Percentiles rank a stretch among this genome's conserved stretches.
phyloP scores from a whole-genome alignment of 1,140 invertebrate genomes.

The Drosophila sp. region DNA sequence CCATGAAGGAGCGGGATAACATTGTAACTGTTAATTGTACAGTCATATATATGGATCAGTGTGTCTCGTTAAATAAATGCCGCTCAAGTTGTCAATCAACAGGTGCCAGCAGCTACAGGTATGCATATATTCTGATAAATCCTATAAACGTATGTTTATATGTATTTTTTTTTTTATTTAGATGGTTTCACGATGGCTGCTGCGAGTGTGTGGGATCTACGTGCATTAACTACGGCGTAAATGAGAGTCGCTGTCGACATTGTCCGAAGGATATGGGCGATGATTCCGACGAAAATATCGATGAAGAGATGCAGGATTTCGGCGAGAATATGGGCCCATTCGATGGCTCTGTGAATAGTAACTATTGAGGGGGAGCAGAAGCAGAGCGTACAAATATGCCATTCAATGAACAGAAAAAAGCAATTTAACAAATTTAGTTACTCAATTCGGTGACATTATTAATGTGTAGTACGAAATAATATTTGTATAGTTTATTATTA shows the following conservation, averaged over 20 bases:
- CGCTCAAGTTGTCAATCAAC: slow-evolving; percentile 71
- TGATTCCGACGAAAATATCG: slow-evolving; percentile 62
- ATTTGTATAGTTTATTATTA: slow-evolving; percentile 80
- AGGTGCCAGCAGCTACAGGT: slow-evolving; percentile 80
- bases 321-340: slow-evolving; percentile 78
- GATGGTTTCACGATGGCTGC: slow-evolving; percentile 98
- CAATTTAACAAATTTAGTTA: slow-evolving; percentile 73
- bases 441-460: slow-evolving; percentile 79
- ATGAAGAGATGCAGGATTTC: slow-evolving; percentile 79
- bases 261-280: slow-evolving; percentile 76
- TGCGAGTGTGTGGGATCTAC: slow-evolving; percentile 96
- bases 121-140: not conserved
- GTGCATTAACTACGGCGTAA: slow-evolving; percentile 96
- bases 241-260: slow-evolving; percentile 86
- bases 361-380: slow-evolving; percentile 55
- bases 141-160: not conserved
- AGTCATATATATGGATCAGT: slow-evolving; percentile 95
- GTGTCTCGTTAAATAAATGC: slow-evolving; percentile 94
- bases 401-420: slow-evolving; percentile 58
- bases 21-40: slow-evolving; percentile 93
- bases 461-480: slow-evolving; percentile 78
- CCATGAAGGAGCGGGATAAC: slow-evolving; percentile 82
- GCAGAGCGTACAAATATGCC: slow-evolving; percentile 50
- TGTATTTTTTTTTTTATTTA: slow-evolving; percentile 56
- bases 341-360: slow-evolving; percentile 77